Evolutionary conservation across 2,888 invertebrate genomes (phyloP).

Genomic region (Augochlorella aurata): DNA sequence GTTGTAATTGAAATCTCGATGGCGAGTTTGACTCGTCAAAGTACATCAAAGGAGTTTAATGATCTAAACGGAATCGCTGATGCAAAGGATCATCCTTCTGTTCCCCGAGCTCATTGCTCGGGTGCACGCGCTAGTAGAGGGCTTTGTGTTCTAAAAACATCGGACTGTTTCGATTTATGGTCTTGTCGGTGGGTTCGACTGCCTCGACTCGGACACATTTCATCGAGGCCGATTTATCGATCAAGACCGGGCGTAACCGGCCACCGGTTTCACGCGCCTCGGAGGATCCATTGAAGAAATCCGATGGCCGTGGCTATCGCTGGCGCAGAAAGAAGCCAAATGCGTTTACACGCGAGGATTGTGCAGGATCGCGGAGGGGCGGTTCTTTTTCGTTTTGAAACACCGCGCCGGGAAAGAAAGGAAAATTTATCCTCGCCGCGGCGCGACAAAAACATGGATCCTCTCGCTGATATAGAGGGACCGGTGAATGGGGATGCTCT

Average conservation of each 20-base stretch:
- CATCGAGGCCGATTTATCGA: background rate
- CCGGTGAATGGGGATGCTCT: constrained; percentile 14
- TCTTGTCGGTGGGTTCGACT: background rate
- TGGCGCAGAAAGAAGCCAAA: background rate
- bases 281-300: constrained; percentile 1
- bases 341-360: background rate
- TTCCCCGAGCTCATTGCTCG: no score
- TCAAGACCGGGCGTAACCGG: background rate
- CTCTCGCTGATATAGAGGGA: constrained; percentile 39
- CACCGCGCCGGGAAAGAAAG: constrained; percentile 26
- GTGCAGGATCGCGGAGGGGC: constrained; percentile 20
- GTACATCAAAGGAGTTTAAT: no score
- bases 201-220: background rate
- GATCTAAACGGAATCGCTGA: no score
- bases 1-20: no score
- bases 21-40: no score
- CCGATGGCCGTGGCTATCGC: background rate
- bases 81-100: no score
- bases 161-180: background rate
- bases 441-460: constrained; percentile 47
- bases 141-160: background rate
- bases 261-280: background rate
- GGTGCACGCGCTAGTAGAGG: no score
- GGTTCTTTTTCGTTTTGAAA: constrained; percentile 35
- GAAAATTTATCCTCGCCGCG: constrained; percentile 56